phyloP scores from a whole-genome alignment of 92 coral and sea anemone genomes.

The Palythoa caribaeorum region DNA sequence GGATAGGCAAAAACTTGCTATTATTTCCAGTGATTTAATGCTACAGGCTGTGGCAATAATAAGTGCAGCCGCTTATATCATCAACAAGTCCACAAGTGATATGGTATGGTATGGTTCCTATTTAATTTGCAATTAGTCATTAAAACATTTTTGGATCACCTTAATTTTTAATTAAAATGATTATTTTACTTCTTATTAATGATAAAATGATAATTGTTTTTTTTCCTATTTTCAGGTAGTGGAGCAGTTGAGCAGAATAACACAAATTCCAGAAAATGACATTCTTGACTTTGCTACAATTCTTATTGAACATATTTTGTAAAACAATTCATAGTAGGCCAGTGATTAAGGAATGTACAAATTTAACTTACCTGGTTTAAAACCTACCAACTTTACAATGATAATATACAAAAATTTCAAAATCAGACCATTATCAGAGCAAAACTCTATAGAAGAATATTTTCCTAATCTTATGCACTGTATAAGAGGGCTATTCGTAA shows the following conservation, averaged over 20 bases:
- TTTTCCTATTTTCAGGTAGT: slow-evolving; percentile 70
- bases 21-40: slow-evolving; percentile 88
- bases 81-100: slow-evolving; percentile 89
- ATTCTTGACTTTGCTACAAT: slow-evolving; percentile 96
- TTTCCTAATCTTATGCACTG: too few relatives aligned
- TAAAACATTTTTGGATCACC: too few relatives aligned
- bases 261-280: slow-evolving; percentile 95
- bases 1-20: slow-evolving; percentile 88
- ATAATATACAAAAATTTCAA: too few relatives aligned
- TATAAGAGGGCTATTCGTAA: too few relatives aligned
- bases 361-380: not conserved
- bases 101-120: slow-evolving; percentile 49
- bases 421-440: too few relatives aligned
- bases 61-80: slow-evolving; percentile 88
- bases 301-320: slow-evolving; percentile 77
- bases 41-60: slow-evolving; percentile 87
- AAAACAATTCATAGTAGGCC: not conserved
- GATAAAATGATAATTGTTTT: not conserved
- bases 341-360: not conserved
- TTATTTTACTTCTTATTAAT: not conserved
- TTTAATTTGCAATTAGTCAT: too few relatives aligned
- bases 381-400: not conserved
- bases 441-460: too few relatives aligned
- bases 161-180: too few relatives aligned
- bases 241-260: slow-evolving; percentile 87